Evolutionary conservation across 2,797 vertebrate species (phyloP).

Genomic region (Spinus pinus): DNA sequence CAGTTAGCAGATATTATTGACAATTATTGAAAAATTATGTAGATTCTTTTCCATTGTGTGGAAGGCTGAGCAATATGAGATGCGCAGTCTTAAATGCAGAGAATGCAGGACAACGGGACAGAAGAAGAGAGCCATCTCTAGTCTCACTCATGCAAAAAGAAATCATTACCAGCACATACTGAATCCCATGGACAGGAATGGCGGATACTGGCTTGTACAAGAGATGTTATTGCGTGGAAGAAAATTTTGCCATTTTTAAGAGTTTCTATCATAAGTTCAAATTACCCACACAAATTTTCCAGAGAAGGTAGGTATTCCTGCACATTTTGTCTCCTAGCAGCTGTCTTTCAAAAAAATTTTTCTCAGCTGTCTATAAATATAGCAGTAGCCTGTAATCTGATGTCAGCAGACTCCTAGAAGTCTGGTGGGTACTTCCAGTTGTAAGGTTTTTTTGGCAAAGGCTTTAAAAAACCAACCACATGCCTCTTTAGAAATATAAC

Average conservation of each 20-base stretch:
- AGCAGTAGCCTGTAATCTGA: not conserved
- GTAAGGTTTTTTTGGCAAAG: not conserved
- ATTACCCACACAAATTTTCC: not conserved
- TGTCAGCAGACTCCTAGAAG: not conserved
- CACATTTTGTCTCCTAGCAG: not conserved
- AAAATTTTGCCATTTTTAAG: not conserved
- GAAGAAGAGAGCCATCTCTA: not conserved
- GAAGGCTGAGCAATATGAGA: not conserved
- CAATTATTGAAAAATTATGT: not conserved
- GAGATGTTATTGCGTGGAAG: not conserved
- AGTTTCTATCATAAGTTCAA: not conserved
- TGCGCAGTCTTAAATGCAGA: not conserved
- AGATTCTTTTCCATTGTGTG: not conserved
- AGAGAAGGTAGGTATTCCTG: not conserved
- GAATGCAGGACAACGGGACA: not conserved
- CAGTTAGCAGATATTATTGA: not conserved
- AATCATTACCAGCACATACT: not conserved
- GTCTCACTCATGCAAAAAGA: not conserved
- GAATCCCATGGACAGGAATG: not conserved
- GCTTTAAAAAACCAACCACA: not conserved
- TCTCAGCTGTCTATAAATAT: not conserved
- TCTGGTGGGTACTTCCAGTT: fast-evolving
- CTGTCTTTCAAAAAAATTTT: not conserved
- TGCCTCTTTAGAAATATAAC: not conserved
- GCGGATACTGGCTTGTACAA: not conserved